Conservation (phyloP, 1,140 invertebrate genomes). For the Drosophila bocqueti region DNA sequence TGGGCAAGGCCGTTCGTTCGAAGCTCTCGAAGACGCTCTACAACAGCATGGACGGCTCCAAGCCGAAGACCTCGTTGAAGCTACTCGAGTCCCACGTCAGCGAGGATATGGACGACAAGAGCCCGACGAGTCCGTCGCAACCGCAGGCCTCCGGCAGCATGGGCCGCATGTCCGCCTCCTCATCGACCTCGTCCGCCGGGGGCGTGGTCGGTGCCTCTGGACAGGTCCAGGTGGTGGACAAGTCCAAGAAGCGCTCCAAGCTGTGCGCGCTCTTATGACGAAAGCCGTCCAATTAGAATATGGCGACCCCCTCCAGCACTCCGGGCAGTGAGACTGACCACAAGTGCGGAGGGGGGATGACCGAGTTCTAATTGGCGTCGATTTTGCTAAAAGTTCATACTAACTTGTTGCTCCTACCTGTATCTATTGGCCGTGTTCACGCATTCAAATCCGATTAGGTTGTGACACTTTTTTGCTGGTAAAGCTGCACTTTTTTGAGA, state of each 20-base stretch:
- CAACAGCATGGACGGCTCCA: slow-evolving; percentile 84
- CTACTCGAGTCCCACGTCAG: slow-evolving; percentile 77
- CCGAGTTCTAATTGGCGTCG: slow-evolving; percentile 77
- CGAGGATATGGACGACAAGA: slow-evolving; percentile 82
- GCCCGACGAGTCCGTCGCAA: slow-evolving; percentile 79
- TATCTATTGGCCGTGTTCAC: slow-evolving; percentile 21
- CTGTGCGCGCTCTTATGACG: slow-evolving; percentile 84
- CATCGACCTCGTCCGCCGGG: slow-evolving; percentile 68
- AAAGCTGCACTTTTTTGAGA: slow-evolving; percentile 1
- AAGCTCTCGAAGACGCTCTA: slow-evolving; percentile 83
- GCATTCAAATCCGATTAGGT: slow-evolving; percentile 4
- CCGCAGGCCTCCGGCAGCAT: slow-evolving; percentile 55
- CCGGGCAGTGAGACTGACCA: slow-evolving; percentile 67
- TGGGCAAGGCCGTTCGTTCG: slow-evolving; percentile 81
- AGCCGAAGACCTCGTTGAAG: slow-evolving; percentile 80
- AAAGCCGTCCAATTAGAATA: slow-evolving; percentile 85
- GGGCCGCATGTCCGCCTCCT: slow-evolving; percentile 74
- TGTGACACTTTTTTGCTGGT: neutral
- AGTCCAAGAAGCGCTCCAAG: slow-evolving; percentile 84
- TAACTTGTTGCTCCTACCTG: slow-evolving; percentile 40
- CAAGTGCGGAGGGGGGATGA: slow-evolving; percentile 78
- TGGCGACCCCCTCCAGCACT: slow-evolving; percentile 72
- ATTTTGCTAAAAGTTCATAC: slow-evolving; percentile 7
- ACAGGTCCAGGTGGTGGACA: slow-evolving; percentile 52
- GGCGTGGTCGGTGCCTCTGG: slow-evolving; percentile 35